Evolutionary conservation across 2,797 vertebrate genomes (phyloP), one percentile per base, ranked within the genome.

Genomic region (Amblyraja radiata): DNA sequence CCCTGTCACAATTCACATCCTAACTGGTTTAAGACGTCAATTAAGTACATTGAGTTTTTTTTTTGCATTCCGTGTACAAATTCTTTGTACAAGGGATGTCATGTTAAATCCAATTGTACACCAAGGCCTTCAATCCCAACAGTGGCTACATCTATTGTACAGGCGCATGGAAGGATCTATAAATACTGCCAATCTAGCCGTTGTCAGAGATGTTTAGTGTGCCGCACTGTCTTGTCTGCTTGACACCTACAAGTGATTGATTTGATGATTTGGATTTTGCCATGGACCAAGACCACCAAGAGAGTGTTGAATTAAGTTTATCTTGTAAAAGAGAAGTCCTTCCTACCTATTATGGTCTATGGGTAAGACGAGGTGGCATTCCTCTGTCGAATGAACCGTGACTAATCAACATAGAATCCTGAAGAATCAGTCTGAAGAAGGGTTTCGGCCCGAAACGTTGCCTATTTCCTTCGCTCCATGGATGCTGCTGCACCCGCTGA

Each of bases 271-370:
- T 88, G 61, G 84, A 88, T 23, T 68, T 88, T 32, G 21, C 84
- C 61, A 88, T 68, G 65, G 61, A 88, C 61, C 61, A 68, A 74
- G 84, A 88, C 84, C 84, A 88, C 63, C 61, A 88, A 36, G 84
- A 88, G 84, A 63, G 61, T 88, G 61, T 68, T 88, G 36, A 88
- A 68, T 88, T 32, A 88, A 88, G 84, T 88, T 88, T 88, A 65
- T 36, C 1, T 68, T 68, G 32, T 68, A 36, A 68, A 88, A 68
- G 63, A 88, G 84, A 68, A 8, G n/a, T 63, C 61, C 84, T 88
- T 36, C 61, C 63, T 84, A 68, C n/a, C 84, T 88, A 68, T 88
- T 88, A 65, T 65, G 36, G 21, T 68, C 84, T 16, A 36, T 13
- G 1, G 84, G 63, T 88, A 84, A 28, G 21, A 14, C 28, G 18